These are phyloP conservation scores for Moxostoma hubbsi DNA, from an alignment of 2,797 vertebrate species.

Conservation along the genomic window DNA sequence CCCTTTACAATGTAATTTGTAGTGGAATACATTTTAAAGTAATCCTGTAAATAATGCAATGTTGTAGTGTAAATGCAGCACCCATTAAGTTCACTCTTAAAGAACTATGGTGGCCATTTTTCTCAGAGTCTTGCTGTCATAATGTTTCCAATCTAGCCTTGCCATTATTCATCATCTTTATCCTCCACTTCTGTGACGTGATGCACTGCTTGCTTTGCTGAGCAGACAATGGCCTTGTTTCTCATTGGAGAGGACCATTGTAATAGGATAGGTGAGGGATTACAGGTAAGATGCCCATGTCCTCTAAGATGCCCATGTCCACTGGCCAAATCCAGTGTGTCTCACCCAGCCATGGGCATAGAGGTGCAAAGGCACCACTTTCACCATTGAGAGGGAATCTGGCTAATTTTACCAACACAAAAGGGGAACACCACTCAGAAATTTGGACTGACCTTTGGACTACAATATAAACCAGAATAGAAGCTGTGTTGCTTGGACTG, in stretches of 20 bases:
- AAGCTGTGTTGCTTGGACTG: neutral
- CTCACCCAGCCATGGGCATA: conserved; percentile 76
- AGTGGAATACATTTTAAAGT: no score
- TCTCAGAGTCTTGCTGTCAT: neutral
- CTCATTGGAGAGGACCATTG: conserved; percentile 63
- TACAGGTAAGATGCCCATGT: conserved; percentile 73
- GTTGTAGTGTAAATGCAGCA: no score
- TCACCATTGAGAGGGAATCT: conserved; percentile 64
- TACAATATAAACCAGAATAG: neutral
- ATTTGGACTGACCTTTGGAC: conserved; percentile 40
- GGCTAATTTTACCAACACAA: conserved; percentile 63
- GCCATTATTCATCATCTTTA: conserved; percentile 32
- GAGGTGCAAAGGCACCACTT: conserved; percentile 64
- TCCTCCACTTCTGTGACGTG: conserved; percentile 5
- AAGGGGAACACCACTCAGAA: conserved; percentile 68
- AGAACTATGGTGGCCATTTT: neutral
- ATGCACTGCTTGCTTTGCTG: conserved; percentile 66
- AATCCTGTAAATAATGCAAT: no score
- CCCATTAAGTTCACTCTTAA: neutral
- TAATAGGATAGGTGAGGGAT: conserved; percentile 82
- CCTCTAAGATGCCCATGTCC: no score
- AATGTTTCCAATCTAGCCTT: conserved; percentile 10
- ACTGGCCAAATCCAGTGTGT: conserved; percentile 76
- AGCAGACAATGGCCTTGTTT: conserved; percentile 79
- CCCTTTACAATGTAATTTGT: no score